phyloP scores from a whole-genome alignment of 2,888 invertebrate genomes.

The Eupeodes latifasciatus region DNA sequence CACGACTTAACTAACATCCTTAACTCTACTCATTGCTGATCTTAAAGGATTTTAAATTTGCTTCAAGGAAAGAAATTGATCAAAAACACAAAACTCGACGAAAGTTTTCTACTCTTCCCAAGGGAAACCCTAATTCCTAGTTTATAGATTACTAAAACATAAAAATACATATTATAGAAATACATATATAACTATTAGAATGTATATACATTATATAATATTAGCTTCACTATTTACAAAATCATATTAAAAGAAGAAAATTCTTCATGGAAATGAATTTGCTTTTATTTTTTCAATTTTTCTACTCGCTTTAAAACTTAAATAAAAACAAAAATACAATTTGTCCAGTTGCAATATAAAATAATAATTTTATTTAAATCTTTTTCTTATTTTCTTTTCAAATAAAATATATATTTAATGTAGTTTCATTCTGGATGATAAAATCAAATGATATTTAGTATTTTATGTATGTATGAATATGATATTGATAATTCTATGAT shows the following conservation, averaged over 20 bases:
- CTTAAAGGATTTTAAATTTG: constrained; percentile 62
- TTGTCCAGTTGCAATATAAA: constrained; percentile 30
- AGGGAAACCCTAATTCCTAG: constrained; percentile 55
- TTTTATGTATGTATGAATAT: constrained; percentile 32
- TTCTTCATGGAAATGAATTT: constrained; percentile 47
- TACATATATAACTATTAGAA: constrained; percentile 23
- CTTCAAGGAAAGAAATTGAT: constrained; percentile 51
- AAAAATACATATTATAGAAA: constrained; percentile 47
- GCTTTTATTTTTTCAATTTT: constrained; percentile 67
- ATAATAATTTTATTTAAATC: constrained; percentile 10
- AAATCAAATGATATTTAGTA: constrained; percentile 15
- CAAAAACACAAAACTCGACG: constrained; percentile 43
- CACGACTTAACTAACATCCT: constrained; percentile 21
- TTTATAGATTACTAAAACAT: constrained; percentile 39
- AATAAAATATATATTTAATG: neutral
- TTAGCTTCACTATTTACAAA: constrained; percentile 51
- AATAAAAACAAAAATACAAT: neutral
- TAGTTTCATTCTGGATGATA: constrained; percentile 55
- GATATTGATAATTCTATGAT: constrained; percentile 55
- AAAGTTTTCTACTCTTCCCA: constrained; percentile 41
- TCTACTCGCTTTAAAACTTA: constrained; percentile 56
- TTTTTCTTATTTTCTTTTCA: neutral
- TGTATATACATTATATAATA: constrained; percentile 39
- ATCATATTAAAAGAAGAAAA: constrained; percentile 13
- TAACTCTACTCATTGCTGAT: constrained; percentile 75